Evolutionary conservation across 2,797 vertebrate genomes (phyloP).

Genomic region (Nyctibius grandis): DNA sequence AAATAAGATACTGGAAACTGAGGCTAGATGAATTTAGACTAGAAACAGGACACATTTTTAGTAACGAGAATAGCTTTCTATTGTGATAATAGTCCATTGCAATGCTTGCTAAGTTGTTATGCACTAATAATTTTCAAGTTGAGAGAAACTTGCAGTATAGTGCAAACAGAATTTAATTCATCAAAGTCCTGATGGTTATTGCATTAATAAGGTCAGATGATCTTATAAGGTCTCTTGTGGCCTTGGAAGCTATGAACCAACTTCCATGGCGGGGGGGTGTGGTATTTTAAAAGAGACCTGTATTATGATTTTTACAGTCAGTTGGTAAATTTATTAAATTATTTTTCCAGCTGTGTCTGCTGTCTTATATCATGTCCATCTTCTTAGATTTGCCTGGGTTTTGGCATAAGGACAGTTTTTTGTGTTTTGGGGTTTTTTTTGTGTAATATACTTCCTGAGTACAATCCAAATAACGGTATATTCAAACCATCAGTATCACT

Average conservation of each 20-base stretch:
- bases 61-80: background rate
- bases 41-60: background rate
- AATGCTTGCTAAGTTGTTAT: background rate
- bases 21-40: background rate
- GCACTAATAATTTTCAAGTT: background rate
- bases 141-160: background rate
- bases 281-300: background rate
- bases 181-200: background rate
- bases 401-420: background rate
- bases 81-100: background rate
- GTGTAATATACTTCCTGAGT: background rate
- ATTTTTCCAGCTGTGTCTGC: background rate
- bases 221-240: background rate
- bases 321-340: background rate
- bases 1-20: background rate
- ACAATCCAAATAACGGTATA: background rate
- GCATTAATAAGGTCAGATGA: background rate
- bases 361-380: background rate
- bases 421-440: background rate
- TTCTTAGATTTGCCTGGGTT: background rate
- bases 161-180: background rate
- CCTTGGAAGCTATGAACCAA: background rate
- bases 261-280: background rate
- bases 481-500: background rate
- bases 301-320: background rate